These are phyloP conservation scores for Helostoma temminkii DNA, from an alignment of 2,797 vertebrate genomes.

Conservation along the genomic window DNA sequence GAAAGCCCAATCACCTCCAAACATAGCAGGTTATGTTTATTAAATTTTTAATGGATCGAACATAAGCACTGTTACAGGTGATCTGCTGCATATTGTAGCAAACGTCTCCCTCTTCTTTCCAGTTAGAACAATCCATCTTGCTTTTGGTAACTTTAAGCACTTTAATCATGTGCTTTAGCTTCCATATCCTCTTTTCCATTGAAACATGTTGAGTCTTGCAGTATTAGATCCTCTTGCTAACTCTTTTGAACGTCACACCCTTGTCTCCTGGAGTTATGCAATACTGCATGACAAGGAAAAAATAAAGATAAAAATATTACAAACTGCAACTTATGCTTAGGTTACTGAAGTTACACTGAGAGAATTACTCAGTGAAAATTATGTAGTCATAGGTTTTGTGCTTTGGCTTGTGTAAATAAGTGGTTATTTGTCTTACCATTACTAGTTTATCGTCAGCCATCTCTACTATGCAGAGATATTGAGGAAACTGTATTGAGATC, in stretches of 20 bases:
- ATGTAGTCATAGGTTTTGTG: background rate
- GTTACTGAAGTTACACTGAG: background rate
- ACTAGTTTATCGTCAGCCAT: constrained; percentile 86
- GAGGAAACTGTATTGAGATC: constrained; percentile 85
- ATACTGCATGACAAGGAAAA: constrained; percentile 38
- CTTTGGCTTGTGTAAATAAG: background rate
- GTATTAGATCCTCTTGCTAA: constrained; percentile 69
- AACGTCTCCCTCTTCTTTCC: background rate
- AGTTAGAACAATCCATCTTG: background rate
- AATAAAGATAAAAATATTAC: background rate
- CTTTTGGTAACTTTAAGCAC: background rate
- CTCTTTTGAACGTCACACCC: constrained; percentile 76
- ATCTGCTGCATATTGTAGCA: background rate
- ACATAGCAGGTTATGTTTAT: too few species aligned
- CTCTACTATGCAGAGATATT: constrained; percentile 88
- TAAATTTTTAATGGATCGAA: constrained; percentile 13
- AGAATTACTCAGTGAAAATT: background rate
- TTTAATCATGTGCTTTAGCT: background rate
- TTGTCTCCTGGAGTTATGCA: constrained; percentile 74
- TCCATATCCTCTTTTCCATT: background rate
- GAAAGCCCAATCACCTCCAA: background rate
- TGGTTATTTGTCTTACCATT: constrained; percentile 83
- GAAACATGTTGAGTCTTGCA: constrained; percentile 55
- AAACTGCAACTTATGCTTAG: background rate
- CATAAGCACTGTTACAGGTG: background rate